Conservation (phyloP, 2,797 vertebrate genomes). For the Peromyscus attwateri region DNA sequence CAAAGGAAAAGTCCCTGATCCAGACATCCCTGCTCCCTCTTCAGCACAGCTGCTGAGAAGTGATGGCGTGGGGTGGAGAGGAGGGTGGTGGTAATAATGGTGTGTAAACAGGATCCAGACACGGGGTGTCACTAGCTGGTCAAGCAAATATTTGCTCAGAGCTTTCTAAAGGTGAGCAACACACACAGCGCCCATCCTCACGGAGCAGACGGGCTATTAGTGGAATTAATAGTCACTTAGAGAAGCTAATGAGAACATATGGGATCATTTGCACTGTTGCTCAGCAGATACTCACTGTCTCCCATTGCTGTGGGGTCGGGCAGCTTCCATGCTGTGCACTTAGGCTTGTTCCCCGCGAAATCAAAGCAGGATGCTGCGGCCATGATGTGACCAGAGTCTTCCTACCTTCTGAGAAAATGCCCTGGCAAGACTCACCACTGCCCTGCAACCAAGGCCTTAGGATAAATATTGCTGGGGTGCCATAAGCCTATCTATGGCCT, state of each 20-base stretch:
- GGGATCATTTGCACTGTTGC: constrained; percentile 32
- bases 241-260: constrained; percentile 65
- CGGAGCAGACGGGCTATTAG: constrained; percentile 55
- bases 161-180: constrained; percentile 62
- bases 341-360: not conserved
- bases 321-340: not conserved
- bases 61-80: not conserved
- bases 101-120: constrained; percentile 45
- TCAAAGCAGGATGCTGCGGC: not conserved
- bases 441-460: not conserved
- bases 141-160: constrained; percentile 78
- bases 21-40: no score
- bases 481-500: accelerated
- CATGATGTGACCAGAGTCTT: not conserved
- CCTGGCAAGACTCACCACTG: not conserved
- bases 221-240: constrained; percentile 79
- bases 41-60: not conserved
- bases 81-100: not conserved
- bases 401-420: accelerated
- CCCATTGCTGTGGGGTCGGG: not conserved
- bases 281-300: constrained; percentile 35
- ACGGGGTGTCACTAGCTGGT: not conserved
- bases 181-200: not conserved
- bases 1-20: not conserved
- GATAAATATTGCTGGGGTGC: not conserved